Base-by-base conservation (phyloP, 1,140 invertebrate species). In the Drosophila nasuta region DNA sequence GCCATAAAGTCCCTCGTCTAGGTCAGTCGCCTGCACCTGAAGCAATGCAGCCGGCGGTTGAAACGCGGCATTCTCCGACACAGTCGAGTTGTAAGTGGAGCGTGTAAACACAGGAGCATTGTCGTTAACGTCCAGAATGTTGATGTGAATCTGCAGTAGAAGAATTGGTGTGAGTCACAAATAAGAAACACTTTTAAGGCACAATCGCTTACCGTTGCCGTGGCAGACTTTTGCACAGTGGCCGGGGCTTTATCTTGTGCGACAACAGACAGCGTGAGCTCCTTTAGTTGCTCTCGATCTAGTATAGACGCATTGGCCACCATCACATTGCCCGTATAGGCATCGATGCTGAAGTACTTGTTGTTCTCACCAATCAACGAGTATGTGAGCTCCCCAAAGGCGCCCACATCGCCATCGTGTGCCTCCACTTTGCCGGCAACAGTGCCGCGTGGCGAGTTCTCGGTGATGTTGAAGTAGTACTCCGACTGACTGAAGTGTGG, bases 81-180 rank as follows among this genome's bases (percentile, higher is more conserved):
- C 95, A 0, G 95, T 96, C 0, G 96, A 95, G 75, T 95, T 95
- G 89, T 97, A 97, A 15, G 94, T 94, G 49, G 95, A 94, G 70
- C 96, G 95, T 1, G 94, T 95, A 89, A 98, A 98, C 63, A 95
- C 93, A 0, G 97, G 97, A 3, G 95, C 85, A 92, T 97, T 97
- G 89, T 98, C 97, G 92, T 98, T 98, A 1, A 96, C 94, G 92
- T 98, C 97, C 15, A 94, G 83, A 1, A 98, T 94, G 89, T 95
- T 95, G n/a, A 98, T 95, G 82, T 96, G 94, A 33, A 97, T 94
- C 93, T 96, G 88, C 0, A 69, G 20, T 25, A 56, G 68, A 17
- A 45, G 10, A 13, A 46, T 17, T 5, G 5, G 8, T 28, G 13
- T 25, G 8, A 51, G 20, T 57, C 3, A 48, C 5, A 10, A 4